Conservation (phyloP, 2,888 invertebrate species). For the Sepiola atlantica region DNA sequence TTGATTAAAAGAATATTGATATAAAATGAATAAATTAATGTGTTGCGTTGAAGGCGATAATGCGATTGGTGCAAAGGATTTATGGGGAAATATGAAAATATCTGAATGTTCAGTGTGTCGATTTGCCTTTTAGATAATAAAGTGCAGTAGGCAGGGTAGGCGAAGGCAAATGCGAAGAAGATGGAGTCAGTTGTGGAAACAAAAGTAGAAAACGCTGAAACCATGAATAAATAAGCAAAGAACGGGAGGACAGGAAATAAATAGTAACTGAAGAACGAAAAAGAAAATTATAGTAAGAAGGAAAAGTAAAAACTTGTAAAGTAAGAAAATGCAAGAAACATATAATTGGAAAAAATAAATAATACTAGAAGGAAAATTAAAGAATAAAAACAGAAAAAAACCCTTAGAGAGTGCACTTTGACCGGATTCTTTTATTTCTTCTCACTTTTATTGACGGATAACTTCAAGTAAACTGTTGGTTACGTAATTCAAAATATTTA, state of each 20-base stretch:
- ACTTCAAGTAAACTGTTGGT: too few relatives aligned
- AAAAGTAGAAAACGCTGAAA: too few relatives aligned
- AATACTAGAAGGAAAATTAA: neutral
- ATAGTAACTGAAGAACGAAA: too few relatives aligned
- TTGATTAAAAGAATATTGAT: slow-evolving; percentile 32
- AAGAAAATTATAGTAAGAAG: too few relatives aligned
- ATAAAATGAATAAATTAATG: neutral
- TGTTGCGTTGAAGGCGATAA: neutral
- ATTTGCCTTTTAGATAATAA: neutral
- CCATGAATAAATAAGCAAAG: too few relatives aligned
- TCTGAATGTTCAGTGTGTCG: neutral
- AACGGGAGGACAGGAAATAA: too few relatives aligned
- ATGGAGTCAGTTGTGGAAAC: neutral
- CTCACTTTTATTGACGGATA: too few relatives aligned
- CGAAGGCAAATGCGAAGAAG: neutral
- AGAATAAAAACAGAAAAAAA: neutral
- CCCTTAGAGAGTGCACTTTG: too few relatives aligned
- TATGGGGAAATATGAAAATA: neutral
- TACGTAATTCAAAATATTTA: too few relatives aligned
- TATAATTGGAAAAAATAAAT: neutral
- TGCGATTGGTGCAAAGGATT: neutral
- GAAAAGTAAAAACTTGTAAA: neutral
- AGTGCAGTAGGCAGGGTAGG: neutral
- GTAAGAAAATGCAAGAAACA: neutral
- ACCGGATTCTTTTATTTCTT: too few relatives aligned